phyloP scores from a whole-genome alignment of 2,888 invertebrate species.

The Conomelus anceps region DNA sequence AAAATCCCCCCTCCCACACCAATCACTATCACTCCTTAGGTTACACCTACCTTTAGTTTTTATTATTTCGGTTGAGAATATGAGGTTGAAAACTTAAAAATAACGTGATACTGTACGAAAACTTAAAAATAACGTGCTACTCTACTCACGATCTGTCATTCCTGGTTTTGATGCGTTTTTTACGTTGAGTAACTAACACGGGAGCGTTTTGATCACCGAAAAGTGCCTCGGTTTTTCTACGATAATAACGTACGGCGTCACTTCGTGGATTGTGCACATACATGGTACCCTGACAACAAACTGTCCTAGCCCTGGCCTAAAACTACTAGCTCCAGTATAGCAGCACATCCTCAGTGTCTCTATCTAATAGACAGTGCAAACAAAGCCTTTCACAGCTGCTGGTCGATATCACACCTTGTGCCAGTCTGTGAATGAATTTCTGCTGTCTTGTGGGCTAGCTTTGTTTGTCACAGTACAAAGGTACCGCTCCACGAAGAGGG shows the following conservation, averaged over 20 bases:
- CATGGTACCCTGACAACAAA: not conserved
- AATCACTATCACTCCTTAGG: too few relatives aligned
- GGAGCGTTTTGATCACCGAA: not conserved
- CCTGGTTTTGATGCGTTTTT: not conserved
- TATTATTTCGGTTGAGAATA: too few relatives aligned
- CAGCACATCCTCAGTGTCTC: not conserved
- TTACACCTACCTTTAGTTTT: too few relatives aligned
- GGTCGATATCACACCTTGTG: not conserved
- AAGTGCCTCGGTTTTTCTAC: not conserved
- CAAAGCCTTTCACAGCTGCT: not conserved
- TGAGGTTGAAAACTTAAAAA: not conserved
- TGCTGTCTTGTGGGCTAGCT: not conserved
- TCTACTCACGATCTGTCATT: not conserved
- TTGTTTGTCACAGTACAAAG: not conserved
- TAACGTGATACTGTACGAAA: not conserved
- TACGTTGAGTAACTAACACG: not conserved
- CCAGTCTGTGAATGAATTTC: not conserved
- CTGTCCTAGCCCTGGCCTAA: not conserved
- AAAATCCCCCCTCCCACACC: too few relatives aligned
- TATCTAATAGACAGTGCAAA: not conserved
- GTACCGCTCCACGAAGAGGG: not conserved
- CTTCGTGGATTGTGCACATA: not conserved
- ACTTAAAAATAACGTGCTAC: not conserved
- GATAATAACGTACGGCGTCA: not conserved
- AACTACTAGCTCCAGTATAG: not conserved